A percentile compares a stretch with the other conserved stretches of the same genome.
Evolutionary conservation across 2,888 invertebrate species (phyloP).

Genomic region (Meteorus colon): DNA sequence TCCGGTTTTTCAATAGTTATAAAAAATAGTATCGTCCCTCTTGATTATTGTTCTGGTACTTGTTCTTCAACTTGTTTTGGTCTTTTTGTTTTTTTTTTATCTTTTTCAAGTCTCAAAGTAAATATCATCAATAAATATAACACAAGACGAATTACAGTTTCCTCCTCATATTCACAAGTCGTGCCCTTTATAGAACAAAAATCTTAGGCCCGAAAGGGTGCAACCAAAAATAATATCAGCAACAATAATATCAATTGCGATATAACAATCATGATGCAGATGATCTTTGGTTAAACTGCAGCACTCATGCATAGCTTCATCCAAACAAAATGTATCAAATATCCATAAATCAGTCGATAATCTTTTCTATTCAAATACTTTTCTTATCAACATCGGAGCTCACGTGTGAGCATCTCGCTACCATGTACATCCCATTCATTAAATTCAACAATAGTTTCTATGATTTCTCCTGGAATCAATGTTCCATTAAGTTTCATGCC

Average conservation of each 20-base stretch:
- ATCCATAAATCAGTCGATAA: neutral
- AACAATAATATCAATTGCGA: no score
- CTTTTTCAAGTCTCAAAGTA: slow-evolving; percentile 23
- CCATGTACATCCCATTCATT: neutral
- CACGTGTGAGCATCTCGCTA: neutral
- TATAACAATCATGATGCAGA: neutral
- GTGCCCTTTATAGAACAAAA: neutral
- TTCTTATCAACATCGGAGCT: neutral
- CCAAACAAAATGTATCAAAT: neutral
- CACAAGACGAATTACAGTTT: slow-evolving; percentile 49
- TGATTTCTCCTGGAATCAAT: slow-evolving; percentile 45
- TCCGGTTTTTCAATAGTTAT: neutral
- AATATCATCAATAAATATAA: slow-evolving; percentile 26
- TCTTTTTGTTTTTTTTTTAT: slow-evolving; percentile 32
- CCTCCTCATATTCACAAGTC: neutral
- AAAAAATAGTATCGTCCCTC: neutral
- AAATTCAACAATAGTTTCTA: slow-evolving; percentile 1
- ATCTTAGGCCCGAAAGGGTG: neutral
- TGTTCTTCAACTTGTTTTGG: slow-evolving; percentile 42
- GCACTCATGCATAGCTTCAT: neutral
- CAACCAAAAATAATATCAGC: slow-evolving; percentile 10
- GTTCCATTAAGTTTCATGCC: slow-evolving; percentile 7
- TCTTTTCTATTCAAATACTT: neutral
- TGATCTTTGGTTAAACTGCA: neutral
- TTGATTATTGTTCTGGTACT: slow-evolving; percentile 25